Evolutionary conservation across 92 coral and sea anemone genomes (phyloP), one percentile per base, ranked within the genome.

Genomic region (Heteractis magnifica): DNA sequence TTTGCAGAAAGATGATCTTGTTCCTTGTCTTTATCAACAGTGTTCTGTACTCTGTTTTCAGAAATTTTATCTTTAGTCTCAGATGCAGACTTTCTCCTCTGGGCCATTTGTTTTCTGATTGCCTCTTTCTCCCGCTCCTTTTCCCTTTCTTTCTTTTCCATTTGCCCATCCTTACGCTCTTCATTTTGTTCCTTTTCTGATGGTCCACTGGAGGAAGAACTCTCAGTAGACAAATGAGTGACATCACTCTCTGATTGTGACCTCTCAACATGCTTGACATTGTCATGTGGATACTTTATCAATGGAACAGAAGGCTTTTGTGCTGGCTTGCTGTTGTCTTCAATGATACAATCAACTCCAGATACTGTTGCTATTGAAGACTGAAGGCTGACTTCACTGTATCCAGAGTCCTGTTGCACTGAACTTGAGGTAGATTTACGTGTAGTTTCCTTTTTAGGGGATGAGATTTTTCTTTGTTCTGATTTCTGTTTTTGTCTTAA

Each of bases 401-500:
- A 92, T 0, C 93, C 94, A 2, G 97, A 97, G 85, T 97, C 97
- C 12, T 94, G 85, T 58, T 88, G 90, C 21, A 86, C 82, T n/a
- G 86, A 18, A 14, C 74, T 81, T 70, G 79, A 77, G 71, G 88
- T 20, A 7, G 73, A 68, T 68, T 26, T 23, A 13, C 49, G 44
- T 34, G 44, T 2, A 34, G 44, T 26, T 21, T 23, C 73, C 58
- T 79, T 84, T 6, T 84, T 85, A 51, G 90, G 78, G 62, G 87
- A 78, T 58, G 89, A 60, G 23, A 56, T 71, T 68, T 88, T 82
- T 59, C 86, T 20, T 49, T 77, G 51, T 71, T 86, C 68, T 82
- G 81, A 60, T 85, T 91, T 94, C 80, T 90, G 92, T 50, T 90
- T 97, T 89, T 97, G 98, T 52, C 99, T 97, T 83, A 56, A 51